Percentiles rank a stretch among this genome's conserved stretches.
Evolutionary conservation across 2,797 vertebrate species (phyloP).

Genomic region (Gastrophryne carolinensis): DNA sequence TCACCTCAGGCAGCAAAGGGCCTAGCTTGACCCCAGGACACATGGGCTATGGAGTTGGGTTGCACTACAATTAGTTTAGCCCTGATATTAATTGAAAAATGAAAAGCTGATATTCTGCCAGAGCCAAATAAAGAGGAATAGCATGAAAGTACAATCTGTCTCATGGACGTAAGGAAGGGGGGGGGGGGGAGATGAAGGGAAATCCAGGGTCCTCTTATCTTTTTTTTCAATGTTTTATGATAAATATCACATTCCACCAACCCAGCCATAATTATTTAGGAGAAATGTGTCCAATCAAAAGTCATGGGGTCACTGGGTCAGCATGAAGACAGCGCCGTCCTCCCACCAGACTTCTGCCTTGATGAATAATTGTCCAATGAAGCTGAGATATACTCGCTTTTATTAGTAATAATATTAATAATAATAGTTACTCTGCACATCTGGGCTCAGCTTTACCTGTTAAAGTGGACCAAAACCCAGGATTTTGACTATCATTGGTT

Average conservation of each 20-base stretch:
- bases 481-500: no score
- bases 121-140: slow-evolving; percentile 2
- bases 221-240: neutral
- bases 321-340: neutral
- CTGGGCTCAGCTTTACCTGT: no score
- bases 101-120: neutral
- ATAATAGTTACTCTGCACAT: no score
- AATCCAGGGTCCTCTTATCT: neutral
- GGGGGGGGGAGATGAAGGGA: neutral
- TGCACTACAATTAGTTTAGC: neutral
- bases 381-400: no score
- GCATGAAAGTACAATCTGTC: neutral
- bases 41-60: neutral
- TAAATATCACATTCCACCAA: neutral
- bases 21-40: no score
- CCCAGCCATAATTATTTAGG: neutral
- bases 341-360: neutral
- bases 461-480: no score
- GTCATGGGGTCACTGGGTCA: neutral
- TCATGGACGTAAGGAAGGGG: neutral
- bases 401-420: no score
- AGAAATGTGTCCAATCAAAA: neutral
- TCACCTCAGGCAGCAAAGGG: no score
- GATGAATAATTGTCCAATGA: neutral
- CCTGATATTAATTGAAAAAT: neutral